Evolutionary conservation across 1,140 invertebrate species (phyloP).

Genomic region (Tachypleus tridentatus): DNA sequence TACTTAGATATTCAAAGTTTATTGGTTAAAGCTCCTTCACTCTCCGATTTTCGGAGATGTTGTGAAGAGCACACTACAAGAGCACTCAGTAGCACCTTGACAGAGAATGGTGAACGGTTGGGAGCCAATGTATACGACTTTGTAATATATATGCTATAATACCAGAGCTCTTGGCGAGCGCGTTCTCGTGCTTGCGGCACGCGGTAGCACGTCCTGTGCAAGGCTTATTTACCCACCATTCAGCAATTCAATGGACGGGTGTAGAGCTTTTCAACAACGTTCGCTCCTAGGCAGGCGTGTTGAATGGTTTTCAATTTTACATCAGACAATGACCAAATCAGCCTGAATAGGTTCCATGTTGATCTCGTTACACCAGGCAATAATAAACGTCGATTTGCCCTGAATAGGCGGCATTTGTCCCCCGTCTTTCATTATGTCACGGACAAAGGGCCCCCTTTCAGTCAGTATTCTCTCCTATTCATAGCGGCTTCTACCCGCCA

Average conservation of each 20-base stretch:
- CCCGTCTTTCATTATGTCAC: constrained; percentile 31
- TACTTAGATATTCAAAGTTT: no score
- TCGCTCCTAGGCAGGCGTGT: neutral
- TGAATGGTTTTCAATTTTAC: constrained; percentile 35
- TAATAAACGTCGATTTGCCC: constrained; percentile 30
- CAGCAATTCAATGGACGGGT: constrained; percentile 1
- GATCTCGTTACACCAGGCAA: constrained; percentile 30
- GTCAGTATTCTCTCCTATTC: constrained; percentile 41
- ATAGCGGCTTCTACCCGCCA: constrained; percentile 47
- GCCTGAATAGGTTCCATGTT: constrained; percentile 27
- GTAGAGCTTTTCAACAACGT: constrained; percentile 7
- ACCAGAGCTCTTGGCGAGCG: no score
- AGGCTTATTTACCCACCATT: constrained; percentile 3
- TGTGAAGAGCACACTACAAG: no score
- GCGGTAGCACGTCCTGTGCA: neutral
- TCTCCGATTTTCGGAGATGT: no score
- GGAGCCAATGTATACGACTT: no score
- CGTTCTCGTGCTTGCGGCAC: no score
- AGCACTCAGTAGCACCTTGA: no score
- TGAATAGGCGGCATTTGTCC: constrained; percentile 31
- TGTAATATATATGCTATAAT: no score
- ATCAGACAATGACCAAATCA: constrained; percentile 29
- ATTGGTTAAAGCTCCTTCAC: no score
- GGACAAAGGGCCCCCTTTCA: constrained; percentile 27
- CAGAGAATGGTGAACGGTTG: no score